Percentiles rank a stretch among this genome's conserved stretches.
Evolutionary conservation across 2,888 invertebrate genomes (phyloP).

Genomic region (Ectropis crepuscularia): DNA sequence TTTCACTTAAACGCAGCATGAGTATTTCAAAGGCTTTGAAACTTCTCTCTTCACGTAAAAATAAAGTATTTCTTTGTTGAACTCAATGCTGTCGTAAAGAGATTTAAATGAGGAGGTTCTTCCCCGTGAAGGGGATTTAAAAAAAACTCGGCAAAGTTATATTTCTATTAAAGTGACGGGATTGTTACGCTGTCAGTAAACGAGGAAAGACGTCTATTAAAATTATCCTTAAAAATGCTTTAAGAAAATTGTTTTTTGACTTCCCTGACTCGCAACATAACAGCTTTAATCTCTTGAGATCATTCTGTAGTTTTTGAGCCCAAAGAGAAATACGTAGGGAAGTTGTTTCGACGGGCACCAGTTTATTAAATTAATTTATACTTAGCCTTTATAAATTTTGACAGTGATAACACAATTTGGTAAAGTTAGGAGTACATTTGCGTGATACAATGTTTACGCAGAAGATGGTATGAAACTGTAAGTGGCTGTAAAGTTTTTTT

Average conservation of each 20-base stretch:
- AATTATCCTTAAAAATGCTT: conserved; percentile 17
- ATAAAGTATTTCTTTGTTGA: conserved; percentile 53
- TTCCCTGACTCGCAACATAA: not conserved
- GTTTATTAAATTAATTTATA: conserved; percentile 18
- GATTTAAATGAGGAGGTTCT: conserved; percentile 36
- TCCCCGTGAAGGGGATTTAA: conserved; percentile 5
- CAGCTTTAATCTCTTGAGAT: not conserved
- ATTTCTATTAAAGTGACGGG: conserved; percentile 14
- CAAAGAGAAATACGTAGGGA: not conserved
- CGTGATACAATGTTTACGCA: conserved; percentile 26
- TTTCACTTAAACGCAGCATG: conserved; percentile 38
- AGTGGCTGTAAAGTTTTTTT: conserved; percentile 26
- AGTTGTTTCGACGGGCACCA: conserved; percentile 7
- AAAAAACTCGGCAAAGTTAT: conserved; percentile 2
- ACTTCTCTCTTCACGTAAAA: conserved; percentile 43
- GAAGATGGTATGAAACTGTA: conserved; percentile 15
- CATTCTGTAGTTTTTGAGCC: conserved; percentile 1
- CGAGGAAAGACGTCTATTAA: conserved; percentile 16
- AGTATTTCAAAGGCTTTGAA: conserved; percentile 49
- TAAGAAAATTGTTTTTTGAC: conserved; percentile 15
- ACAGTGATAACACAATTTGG: conserved; percentile 22
- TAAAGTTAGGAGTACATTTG: conserved; percentile 24
- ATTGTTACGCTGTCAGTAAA: conserved; percentile 6
- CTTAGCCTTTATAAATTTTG: conserved; percentile 15
- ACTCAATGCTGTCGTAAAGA: conserved; percentile 34